These are phyloP conservation scores for Morpho helenor DNA, from an alignment of 2,888 invertebrate genomes.

Conservation along the genomic window DNA sequence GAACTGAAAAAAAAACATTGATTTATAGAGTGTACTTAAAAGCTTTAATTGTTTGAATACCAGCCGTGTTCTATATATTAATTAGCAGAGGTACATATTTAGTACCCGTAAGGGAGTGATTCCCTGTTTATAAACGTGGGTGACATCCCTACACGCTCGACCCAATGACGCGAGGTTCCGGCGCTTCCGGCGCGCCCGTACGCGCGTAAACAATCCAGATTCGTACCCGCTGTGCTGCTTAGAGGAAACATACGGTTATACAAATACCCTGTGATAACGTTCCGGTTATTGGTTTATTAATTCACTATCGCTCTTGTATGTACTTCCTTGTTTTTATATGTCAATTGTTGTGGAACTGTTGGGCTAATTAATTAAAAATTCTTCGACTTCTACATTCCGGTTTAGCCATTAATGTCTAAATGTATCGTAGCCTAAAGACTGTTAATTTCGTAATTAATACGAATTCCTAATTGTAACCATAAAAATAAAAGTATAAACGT, in stretches of 20 bases:
- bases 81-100: neutral
- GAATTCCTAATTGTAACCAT: too few relatives aligned
- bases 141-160: constrained; percentile 39
- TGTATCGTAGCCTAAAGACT: too few relatives aligned
- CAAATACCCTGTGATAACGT: constrained; percentile 11
- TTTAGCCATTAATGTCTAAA: too few relatives aligned
- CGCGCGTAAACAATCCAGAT: constrained; percentile 68
- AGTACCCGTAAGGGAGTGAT: neutral
- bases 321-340: constrained; percentile 4
- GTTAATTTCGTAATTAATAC: too few relatives aligned
- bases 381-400: too few relatives aligned
- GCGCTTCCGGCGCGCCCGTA: constrained; percentile 63
- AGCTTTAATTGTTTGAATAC: too few relatives aligned
- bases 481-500: too few relatives aligned
- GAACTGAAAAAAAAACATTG: too few relatives aligned
- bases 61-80: too few relatives aligned
- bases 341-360: neutral
- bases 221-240: constrained; percentile 42
- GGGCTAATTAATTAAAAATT: too few relatives aligned
- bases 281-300: constrained; percentile 4
- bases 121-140: constrained; percentile 4
- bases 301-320: constrained; percentile 6
- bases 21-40: too few relatives aligned
- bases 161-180: constrained; percentile 76
- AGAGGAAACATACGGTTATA: constrained; percentile 21